Conservation (phyloP, 1,140 invertebrate genomes). For the Dinothrombium tinctorium region DNA sequence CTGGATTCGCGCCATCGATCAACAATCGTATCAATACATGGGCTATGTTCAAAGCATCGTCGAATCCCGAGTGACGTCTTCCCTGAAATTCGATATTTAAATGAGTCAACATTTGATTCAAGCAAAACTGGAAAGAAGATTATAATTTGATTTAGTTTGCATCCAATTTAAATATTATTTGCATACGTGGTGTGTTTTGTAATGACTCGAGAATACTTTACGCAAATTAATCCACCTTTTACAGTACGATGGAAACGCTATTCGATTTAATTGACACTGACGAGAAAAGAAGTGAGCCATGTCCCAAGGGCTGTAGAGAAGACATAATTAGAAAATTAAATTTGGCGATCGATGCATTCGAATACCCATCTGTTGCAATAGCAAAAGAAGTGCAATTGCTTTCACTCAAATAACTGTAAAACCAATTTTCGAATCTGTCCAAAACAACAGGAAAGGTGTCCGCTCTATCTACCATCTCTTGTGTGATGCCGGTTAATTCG, state of each 20-base stretch:
- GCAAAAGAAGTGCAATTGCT: slow-evolving; percentile 22
- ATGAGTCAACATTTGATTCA: slow-evolving; percentile 26
- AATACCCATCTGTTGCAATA: slow-evolving; percentile 32
- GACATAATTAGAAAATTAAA: neutral
- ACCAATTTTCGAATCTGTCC: slow-evolving; percentile 27
- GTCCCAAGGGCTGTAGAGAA: slow-evolving; percentile 28
- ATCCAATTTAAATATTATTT: too few relatives aligned
- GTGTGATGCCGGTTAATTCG: slow-evolving; percentile 36
- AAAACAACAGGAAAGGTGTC: slow-evolving; percentile 28
- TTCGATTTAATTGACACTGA: slow-evolving; percentile 25
- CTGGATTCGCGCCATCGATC: slow-evolving; percentile 25
- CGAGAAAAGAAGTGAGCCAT: slow-evolving; percentile 32
- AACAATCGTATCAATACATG: slow-evolving; percentile 27
- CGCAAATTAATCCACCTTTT: slow-evolving; percentile 33
- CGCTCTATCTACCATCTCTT: slow-evolving; percentile 29
- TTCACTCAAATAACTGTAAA: slow-evolving; percentile 23
- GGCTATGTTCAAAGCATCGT: slow-evolving; percentile 35
- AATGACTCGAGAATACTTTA: slow-evolving; percentile 26
- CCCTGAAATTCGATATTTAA: slow-evolving; percentile 31
- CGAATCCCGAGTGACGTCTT: slow-evolving; percentile 30
- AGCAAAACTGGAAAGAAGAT: slow-evolving; percentile 12
- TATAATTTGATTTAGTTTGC: too few relatives aligned
- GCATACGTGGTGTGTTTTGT: slow-evolving; percentile 16
- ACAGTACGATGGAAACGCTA: slow-evolving; percentile 27
- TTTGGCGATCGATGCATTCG: neutral